Evolutionary conservation across 1,140 invertebrate genomes (phyloP).

Genomic region (Anagrus nilaparvatae): DNA sequence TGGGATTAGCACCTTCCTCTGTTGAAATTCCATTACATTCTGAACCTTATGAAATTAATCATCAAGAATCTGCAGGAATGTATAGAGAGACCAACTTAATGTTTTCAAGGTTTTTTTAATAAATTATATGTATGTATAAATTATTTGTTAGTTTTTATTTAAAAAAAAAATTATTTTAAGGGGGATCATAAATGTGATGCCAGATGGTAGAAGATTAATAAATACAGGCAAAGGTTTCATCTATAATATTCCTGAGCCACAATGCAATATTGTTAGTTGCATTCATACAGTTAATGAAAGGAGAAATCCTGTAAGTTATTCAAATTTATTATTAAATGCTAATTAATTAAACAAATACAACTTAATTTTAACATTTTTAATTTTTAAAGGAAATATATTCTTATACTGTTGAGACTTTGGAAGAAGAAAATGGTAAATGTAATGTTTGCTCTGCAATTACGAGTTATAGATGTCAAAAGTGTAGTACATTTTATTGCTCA

Average conservation of each 20-base stretch:
- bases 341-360: conserved; percentile 7
- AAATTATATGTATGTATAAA: background rate
- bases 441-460: conserved; percentile 21
- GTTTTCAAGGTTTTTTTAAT: conserved; percentile 27
- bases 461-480: conserved; percentile 23
- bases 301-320: too few relatives aligned
- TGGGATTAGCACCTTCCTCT: too few relatives aligned
- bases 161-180: conserved; percentile 20
- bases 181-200: conserved; percentile 22
- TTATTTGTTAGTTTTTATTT: conserved; percentile 1
- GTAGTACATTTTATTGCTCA: conserved; percentile 29
- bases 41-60: too few relatives aligned
- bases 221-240: conserved; percentile 31
- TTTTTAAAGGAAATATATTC: conserved; percentile 28
- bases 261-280: conserved; percentile 16
- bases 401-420: conserved; percentile 18
- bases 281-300: conserved; percentile 20
- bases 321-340: too few relatives aligned
- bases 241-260: conserved; percentile 26
- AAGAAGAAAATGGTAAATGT: conserved; percentile 22
- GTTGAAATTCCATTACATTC: too few relatives aligned
- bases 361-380: conserved; percentile 2
- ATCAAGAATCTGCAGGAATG: conserved; percentile 22
- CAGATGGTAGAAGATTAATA: conserved; percentile 29
- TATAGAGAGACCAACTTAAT: conserved; percentile 27